Conservation (phyloP, 2,113 vertebrate species). For the Chaenogobius annularis region DNA sequence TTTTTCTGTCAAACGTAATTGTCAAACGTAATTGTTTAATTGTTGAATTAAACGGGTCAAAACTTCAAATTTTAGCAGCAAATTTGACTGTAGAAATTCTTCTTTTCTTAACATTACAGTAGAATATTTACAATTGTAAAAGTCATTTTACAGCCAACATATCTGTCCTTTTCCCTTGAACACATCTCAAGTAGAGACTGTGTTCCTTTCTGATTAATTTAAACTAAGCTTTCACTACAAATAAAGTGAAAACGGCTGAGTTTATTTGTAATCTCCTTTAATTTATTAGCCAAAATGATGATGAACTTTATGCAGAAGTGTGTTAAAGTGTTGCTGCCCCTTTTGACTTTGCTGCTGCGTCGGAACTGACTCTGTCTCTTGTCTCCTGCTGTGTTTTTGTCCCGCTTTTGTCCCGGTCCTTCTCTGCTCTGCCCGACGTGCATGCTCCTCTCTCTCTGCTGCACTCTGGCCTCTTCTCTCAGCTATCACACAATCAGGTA, state of each 20-base stretch:
- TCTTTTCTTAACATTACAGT: background rate
- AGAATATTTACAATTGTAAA: too few relatives aligned
- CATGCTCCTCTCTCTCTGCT: slow-evolving; percentile 91
- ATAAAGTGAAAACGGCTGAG: background rate
- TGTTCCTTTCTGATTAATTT: background rate
- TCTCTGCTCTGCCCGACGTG: slow-evolving; percentile 88
- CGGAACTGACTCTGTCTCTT: slow-evolving; percentile 73
- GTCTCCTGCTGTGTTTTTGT: slow-evolving; percentile 65
- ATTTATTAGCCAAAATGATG: background rate
- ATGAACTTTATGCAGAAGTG: background rate
- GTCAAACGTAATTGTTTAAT: too few relatives aligned
- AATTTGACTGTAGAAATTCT: background rate
- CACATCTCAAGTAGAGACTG: slow-evolving; percentile 4
- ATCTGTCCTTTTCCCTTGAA: background rate
- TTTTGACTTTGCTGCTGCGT: slow-evolving; percentile 43
- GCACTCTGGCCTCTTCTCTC: slow-evolving; percentile 98
- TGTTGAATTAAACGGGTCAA: too few relatives aligned
- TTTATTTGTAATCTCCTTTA: background rate
- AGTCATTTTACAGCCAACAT: background rate
- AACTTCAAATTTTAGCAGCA: background rate
- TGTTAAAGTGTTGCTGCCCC: slow-evolving; percentile 1
- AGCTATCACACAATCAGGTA: slow-evolving; percentile 99
- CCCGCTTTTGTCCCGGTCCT: slow-evolving; percentile 61
- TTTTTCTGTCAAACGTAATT: too few relatives aligned
- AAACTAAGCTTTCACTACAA: background rate